Conservation (phyloP, 2,888 invertebrate genomes). For the Rhingia rostrata region DNA sequence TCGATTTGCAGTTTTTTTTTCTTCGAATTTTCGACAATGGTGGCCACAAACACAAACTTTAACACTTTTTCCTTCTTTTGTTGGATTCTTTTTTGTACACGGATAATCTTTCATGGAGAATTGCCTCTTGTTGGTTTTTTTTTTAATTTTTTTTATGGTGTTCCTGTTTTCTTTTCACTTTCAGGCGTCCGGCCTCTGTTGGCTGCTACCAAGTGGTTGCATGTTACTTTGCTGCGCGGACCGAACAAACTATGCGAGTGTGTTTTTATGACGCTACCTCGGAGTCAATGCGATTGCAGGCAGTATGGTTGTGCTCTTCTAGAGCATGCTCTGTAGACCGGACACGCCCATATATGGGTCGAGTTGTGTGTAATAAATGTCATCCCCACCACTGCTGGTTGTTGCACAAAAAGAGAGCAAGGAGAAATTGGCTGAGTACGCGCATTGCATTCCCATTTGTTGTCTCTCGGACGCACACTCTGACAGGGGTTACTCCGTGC, state of each 20-base stretch:
- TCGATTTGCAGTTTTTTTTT: neutral
- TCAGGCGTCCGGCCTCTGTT: constrained; percentile 69
- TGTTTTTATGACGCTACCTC: constrained; percentile 65
- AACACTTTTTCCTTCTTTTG: constrained; percentile 20
- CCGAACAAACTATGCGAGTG: constrained; percentile 70
- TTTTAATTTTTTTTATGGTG: constrained; percentile 6
- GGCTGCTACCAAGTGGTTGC: constrained; percentile 57
- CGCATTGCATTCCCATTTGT: neutral
- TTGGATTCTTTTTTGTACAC: constrained; percentile 7
- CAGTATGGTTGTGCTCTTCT: constrained; percentile 66
- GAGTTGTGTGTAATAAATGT: constrained; percentile 31
- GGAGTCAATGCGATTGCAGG: constrained; percentile 46
- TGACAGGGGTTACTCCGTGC: neutral
- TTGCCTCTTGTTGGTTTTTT: constrained; percentile 2
- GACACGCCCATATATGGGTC: constrained; percentile 67
- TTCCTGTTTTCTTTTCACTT: constrained; percentile 56
- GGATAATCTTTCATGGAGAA: constrained; percentile 49
- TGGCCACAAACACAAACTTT: constrained; percentile 25
- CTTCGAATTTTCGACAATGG: neutral
- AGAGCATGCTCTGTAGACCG: constrained; percentile 23
- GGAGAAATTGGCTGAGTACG: neutral
- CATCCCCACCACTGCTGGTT: constrained; percentile 51
- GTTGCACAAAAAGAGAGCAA: constrained; percentile 55
- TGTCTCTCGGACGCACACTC: neutral
- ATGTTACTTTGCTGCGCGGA: constrained; percentile 74